phyloP scores from a whole-genome alignment of 1,140 invertebrate genomes.

The Temnothorax longispinosus region DNA sequence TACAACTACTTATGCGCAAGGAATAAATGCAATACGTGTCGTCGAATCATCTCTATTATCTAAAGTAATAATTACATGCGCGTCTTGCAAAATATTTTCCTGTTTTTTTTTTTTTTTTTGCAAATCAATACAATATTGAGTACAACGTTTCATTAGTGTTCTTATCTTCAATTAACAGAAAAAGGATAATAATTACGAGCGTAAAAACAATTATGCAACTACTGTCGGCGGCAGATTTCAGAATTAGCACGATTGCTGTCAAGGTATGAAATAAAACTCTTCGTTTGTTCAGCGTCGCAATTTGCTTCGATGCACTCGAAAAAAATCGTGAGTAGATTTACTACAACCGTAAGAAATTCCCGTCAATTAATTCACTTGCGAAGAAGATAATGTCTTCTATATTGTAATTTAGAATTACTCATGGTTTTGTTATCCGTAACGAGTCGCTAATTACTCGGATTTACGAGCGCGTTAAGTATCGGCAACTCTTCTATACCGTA shows the following conservation, averaged over 20 bases:
- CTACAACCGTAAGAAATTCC: not conserved
- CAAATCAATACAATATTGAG: not conserved
- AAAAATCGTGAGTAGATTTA: not conserved
- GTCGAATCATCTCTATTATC: slow-evolving; percentile 11
- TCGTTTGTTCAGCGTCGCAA: not conserved
- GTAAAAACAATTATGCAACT: slow-evolving; percentile 18
- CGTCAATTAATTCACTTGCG: not conserved
- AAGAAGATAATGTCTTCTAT: not conserved
- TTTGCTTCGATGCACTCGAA: not conserved
- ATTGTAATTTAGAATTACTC: slow-evolving; percentile 56
- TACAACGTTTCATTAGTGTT: not conserved
- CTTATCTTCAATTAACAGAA: not conserved
- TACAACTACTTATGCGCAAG: not conserved
- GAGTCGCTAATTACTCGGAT: slow-evolving; percentile 77
- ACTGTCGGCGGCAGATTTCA: slow-evolving; percentile 9
- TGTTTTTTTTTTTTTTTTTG: not conserved
- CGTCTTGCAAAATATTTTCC: slow-evolving; percentile 6
- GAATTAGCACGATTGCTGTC: not conserved
- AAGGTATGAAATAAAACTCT: not conserved
- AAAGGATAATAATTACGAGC: slow-evolving; percentile 13
- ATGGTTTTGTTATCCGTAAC: slow-evolving; percentile 62
- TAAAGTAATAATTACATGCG: slow-evolving; percentile 18
- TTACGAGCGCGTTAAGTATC: slow-evolving; percentile 75
- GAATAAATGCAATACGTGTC: not conserved
- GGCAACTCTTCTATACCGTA: slow-evolving; percentile 52